Conservation (phyloP, 2,888 invertebrate genomes). For the Leptopterna dolabrata region DNA sequence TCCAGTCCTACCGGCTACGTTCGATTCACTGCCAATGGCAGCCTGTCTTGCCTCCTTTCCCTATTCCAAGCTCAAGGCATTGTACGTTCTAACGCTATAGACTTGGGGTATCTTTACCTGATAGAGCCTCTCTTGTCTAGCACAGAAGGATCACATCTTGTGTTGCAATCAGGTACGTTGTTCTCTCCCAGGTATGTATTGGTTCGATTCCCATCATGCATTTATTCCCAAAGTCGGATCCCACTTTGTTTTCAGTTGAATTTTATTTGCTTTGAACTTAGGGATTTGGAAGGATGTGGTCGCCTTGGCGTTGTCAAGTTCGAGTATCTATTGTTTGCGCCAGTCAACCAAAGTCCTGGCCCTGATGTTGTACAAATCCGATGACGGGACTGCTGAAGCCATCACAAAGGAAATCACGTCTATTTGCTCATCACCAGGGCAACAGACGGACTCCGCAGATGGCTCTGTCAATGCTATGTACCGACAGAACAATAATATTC, state of each 20-base stretch:
- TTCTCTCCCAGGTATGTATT: too few species aligned
- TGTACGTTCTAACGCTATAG: not conserved
- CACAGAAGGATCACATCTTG: not conserved
- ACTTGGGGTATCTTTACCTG: conserved; percentile 10
- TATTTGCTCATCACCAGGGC: not conserved
- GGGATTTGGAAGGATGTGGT: conserved; percentile 24
- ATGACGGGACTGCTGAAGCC: not conserved
- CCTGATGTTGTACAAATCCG: not conserved
- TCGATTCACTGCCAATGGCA: not conserved
- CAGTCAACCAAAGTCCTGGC: conserved; percentile 32
- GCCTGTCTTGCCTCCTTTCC: not conserved
- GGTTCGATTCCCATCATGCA: too few species aligned
- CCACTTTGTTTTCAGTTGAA: not conserved
- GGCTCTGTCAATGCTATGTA: not conserved
- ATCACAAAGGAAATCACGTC: not conserved
- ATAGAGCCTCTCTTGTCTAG: not conserved
- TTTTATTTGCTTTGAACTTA: not conserved
- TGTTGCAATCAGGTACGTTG: not conserved
- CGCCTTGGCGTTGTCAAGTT: not conserved
- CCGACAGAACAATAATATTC: not conserved
- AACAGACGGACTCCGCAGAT: not conserved
- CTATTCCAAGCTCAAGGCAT: not conserved
- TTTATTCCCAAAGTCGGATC: not conserved
- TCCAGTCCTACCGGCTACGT: conserved; percentile 23
- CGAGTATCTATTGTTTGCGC: conserved; percentile 37